A percentile compares a stretch with the other conserved stretches of the same genome.
Evolutionary conservation across 2,113 vertebrate species (phyloP).

Genomic region (Phaethon lepturus): DNA sequence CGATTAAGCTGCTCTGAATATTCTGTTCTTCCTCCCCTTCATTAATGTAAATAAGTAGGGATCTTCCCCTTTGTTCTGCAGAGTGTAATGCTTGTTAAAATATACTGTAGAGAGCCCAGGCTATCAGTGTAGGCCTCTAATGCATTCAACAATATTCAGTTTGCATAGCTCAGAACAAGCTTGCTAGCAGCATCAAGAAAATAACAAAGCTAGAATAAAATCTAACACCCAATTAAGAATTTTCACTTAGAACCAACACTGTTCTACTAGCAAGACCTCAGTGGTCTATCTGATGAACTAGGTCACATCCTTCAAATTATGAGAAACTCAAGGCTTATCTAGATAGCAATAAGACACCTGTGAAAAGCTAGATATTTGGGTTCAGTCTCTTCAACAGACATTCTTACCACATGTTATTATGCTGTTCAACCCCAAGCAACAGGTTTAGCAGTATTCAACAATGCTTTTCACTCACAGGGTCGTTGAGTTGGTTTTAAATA

Average conservation of each 20-base stretch:
- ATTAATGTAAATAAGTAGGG: neutral
- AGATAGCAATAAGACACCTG: neutral
- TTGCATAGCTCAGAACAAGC: neutral
- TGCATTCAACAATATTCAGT: neutral
- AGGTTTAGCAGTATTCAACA: neutral
- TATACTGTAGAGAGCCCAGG: neutral
- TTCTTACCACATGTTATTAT: neutral
- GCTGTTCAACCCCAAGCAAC: neutral
- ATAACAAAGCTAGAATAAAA: neutral
- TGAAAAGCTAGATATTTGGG: neutral
- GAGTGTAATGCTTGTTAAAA: neutral
- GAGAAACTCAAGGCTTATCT: neutral
- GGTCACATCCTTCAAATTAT: neutral
- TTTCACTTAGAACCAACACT: neutral
- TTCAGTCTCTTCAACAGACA: neutral
- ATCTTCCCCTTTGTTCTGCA: neutral
- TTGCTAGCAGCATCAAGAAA: neutral
- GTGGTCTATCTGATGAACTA: neutral
- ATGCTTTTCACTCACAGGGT: neutral
- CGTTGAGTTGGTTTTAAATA: neutral
- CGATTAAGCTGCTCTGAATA: neutral
- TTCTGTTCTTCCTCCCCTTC: neutral
- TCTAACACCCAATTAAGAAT: neutral
- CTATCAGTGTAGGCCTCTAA: neutral
- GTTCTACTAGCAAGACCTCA: neutral